Evolutionary conservation across 37 sponge, comb jelly and placozoan species (phyloP).

Genomic region (Lycopodina hypogea): DNA sequence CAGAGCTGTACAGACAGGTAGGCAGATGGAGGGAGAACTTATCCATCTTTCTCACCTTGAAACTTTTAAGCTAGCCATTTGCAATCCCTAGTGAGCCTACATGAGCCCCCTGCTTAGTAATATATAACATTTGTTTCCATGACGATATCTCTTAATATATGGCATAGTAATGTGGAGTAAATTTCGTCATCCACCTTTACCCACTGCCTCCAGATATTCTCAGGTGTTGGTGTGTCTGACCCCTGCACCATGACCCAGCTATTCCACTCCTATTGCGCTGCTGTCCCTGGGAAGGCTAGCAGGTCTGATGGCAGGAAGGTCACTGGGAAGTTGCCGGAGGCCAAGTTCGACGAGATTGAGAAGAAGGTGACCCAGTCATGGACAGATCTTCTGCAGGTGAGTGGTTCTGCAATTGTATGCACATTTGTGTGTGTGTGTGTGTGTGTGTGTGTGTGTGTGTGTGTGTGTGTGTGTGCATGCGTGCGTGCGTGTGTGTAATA

Average conservation of each 20-base stretch:
- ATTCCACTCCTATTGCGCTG: conserved; percentile 4
- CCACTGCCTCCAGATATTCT: conserved; percentile 38
- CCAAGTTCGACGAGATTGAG: conserved; percentile 3
- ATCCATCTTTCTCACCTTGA: no score
- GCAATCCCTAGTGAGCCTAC: no score
- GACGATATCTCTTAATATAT: no score
- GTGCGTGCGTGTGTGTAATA: not conserved
- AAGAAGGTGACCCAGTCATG: conserved; percentile 14
- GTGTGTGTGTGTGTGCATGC: not conserved
- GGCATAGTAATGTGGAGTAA: no score
- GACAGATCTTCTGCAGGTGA: conserved; percentile 46
- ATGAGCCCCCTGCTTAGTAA: no score
- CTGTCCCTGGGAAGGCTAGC: not conserved
- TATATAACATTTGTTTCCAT: no score
- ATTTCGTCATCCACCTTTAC: not conserved
- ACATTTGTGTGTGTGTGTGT: no score
- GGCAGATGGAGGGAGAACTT: not conserved
- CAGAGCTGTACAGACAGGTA: conserved; percentile 42
- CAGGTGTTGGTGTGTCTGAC: conserved; percentile 33
- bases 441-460: not conserved
- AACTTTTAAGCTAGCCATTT: no score
- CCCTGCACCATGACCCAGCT: conserved; percentile 43
- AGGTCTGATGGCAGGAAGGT: not conserved
- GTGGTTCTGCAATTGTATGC: not conserved
- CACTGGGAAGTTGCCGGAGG: no score